phyloP scores from a whole-genome alignment of 2,113 vertebrate genomes.

The Perccottus glenii region DNA sequence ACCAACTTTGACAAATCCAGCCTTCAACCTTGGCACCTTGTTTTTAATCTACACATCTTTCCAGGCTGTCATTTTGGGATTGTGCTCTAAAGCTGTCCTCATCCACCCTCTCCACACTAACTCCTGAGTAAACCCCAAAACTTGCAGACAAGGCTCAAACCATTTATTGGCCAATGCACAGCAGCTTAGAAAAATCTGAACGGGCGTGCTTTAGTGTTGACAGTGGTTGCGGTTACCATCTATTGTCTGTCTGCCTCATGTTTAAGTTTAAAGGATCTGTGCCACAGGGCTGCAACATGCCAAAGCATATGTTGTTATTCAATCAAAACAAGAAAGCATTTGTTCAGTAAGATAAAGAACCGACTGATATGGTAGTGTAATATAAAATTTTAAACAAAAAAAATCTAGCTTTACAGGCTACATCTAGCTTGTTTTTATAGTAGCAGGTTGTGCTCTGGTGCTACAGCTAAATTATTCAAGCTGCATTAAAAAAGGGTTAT shows the following conservation, averaged over 20 bases:
- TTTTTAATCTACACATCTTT: slow-evolving; percentile 34
- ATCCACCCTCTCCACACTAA: slow-evolving; percentile 31
- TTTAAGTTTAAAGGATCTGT: neutral
- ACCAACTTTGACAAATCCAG: neutral
- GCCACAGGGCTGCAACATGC: neutral
- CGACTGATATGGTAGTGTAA: too few species aligned
- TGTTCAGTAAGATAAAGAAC: too few species aligned
- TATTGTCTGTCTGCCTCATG: neutral
- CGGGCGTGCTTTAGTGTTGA: slow-evolving; percentile 30
- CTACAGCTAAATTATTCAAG: too few species aligned
- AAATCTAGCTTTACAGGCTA: too few species aligned
- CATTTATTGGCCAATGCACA: slow-evolving; percentile 41
- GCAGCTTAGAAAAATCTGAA: slow-evolving; percentile 32
- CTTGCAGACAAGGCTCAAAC: slow-evolving; percentile 35
- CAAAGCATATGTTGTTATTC: neutral
- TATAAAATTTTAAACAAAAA: too few species aligned
- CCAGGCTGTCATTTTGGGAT: slow-evolving; percentile 35
- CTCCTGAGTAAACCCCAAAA: slow-evolving; percentile 45
- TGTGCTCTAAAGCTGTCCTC: slow-evolving; percentile 25
- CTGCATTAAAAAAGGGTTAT: too few species aligned
- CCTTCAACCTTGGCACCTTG: neutral
- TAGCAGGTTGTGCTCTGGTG: too few species aligned
- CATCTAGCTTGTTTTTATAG: too few species aligned
- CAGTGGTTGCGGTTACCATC: slow-evolving; percentile 10
- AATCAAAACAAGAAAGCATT: too few species aligned